phyloP scores from a whole-genome alignment of 2,113 vertebrate species.

The Stercorarius parasiticus region DNA sequence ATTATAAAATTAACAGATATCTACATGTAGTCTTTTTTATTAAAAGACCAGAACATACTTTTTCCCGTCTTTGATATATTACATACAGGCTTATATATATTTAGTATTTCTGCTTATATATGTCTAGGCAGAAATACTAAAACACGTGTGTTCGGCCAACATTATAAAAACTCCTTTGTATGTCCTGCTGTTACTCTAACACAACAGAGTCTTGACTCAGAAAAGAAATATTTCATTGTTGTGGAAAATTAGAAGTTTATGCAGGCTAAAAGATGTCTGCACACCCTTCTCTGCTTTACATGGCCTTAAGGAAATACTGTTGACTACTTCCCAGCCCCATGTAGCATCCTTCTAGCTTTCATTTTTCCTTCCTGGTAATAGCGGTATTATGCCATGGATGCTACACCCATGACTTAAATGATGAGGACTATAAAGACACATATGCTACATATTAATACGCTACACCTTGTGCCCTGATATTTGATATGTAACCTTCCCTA shows the following conservation, averaged over 20 bases:
- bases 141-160: not conserved
- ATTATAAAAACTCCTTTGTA: not conserved
- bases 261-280: not conserved
- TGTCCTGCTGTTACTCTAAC: not conserved
- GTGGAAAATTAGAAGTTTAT: not conserved
- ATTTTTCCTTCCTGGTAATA: not conserved
- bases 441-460: not conserved
- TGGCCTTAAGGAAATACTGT: not conserved
- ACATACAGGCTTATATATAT: too few relatives aligned
- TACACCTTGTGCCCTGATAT: too few relatives aligned
- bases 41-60: not conserved
- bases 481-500: not conserved
- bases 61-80: too few relatives aligned
- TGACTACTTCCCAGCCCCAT: not conserved
- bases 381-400: not conserved
- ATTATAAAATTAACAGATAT: not conserved
- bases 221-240: not conserved
- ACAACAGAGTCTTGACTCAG: not conserved
- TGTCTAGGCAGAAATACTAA: not conserved
- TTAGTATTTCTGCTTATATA: not conserved
- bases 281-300: not conserved
- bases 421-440: not conserved
- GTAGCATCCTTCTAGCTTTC: not conserved
- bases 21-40: not conserved
- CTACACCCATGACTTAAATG: not conserved